A percentile compares a stretch with the other conserved stretches of the same genome.
These are phyloP conservation scores for Drosophila maculinotata DNA, from an alignment of 2,888 invertebrate genomes.

Conservation along the genomic window DNA sequence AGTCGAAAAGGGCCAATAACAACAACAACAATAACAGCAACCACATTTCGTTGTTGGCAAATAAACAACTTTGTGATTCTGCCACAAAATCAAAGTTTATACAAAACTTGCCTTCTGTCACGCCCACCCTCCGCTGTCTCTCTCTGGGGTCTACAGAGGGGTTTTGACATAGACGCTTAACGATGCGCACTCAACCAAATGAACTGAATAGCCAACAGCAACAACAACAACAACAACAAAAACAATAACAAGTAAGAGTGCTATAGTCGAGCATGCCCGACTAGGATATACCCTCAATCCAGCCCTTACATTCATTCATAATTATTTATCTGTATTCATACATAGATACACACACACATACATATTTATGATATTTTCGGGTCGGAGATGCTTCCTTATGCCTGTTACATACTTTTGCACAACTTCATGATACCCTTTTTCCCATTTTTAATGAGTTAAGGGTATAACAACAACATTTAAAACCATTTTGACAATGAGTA, in stretches of 20 bases:
- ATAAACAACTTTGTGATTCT: constrained; percentile 38
- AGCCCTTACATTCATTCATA: too few relatives aligned
- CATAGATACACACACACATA: too few relatives aligned
- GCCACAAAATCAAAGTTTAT: constrained; percentile 39
- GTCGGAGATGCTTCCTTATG: too few relatives aligned
- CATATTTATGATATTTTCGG: too few relatives aligned
- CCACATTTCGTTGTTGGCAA: constrained; percentile 24
- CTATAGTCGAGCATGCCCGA: too few relatives aligned
- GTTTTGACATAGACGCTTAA: constrained; percentile 9
- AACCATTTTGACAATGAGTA: constrained; percentile 2
- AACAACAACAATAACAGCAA: constrained; percentile 9
- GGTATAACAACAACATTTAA: constrained; percentile 4
- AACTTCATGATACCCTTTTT: too few relatives aligned
- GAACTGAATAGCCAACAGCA: constrained; percentile 9
- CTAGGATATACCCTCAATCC: too few relatives aligned
- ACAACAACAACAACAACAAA: constrained; percentile 2
- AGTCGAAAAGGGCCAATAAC: constrained; percentile 3
- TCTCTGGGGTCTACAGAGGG: neutral
- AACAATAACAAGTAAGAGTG: too few relatives aligned
- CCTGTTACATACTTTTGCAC: too few relatives aligned
- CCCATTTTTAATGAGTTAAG: too few relatives aligned
- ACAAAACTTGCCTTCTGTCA: constrained; percentile 33
- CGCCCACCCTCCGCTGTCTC: neutral
- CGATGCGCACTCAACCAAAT: constrained; percentile 45
- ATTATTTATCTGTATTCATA: too few relatives aligned